Percentiles rank a stretch among this genome's conserved stretches.
phyloP scores from a whole-genome alignment of 1,140 invertebrate genomes.

The Neodiprion virginianus region DNA sequence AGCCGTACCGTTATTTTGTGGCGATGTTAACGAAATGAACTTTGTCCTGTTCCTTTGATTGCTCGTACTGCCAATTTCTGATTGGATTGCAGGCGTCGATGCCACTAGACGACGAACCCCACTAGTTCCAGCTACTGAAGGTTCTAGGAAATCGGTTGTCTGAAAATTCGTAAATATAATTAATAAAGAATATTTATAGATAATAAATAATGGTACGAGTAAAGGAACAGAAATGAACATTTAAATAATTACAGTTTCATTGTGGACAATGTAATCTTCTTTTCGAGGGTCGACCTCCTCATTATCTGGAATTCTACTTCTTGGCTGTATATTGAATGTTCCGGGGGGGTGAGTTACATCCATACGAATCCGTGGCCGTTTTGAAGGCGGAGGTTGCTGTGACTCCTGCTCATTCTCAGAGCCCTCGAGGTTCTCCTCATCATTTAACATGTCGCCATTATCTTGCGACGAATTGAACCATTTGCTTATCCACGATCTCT shows the following conservation, averaged over 20 bases:
- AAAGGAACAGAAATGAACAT: constrained; percentile 19
- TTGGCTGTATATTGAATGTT: constrained; percentile 51
- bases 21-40: constrained; percentile 34
- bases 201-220: not conserved
- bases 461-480: constrained; percentile 56
- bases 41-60: constrained; percentile 43
- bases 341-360: constrained; percentile 56
- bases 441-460: constrained; percentile 35
- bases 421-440: constrained; percentile 38
- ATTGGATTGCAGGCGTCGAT: constrained; percentile 48
- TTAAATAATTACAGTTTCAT: constrained; percentile 31
- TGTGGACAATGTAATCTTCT: constrained; percentile 34
- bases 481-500: constrained; percentile 57
- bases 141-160: constrained; percentile 49
- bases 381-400: constrained; percentile 46
- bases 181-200: not conserved
- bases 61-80: constrained; percentile 35
- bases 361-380: constrained; percentile 56
- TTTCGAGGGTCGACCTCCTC: constrained; percentile 32
- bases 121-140: constrained; percentile 46
- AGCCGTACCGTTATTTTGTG: constrained; percentile 48
- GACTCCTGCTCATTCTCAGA: constrained; percentile 40
- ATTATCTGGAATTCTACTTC: constrained; percentile 34
- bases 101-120: constrained; percentile 46
- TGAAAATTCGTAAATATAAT: constrained; percentile 30